Evolutionary conservation across 2,797 vertebrate species (phyloP), one percentile per base, ranked within the genome.

Genomic region (Cyprinella venusta): DNA sequence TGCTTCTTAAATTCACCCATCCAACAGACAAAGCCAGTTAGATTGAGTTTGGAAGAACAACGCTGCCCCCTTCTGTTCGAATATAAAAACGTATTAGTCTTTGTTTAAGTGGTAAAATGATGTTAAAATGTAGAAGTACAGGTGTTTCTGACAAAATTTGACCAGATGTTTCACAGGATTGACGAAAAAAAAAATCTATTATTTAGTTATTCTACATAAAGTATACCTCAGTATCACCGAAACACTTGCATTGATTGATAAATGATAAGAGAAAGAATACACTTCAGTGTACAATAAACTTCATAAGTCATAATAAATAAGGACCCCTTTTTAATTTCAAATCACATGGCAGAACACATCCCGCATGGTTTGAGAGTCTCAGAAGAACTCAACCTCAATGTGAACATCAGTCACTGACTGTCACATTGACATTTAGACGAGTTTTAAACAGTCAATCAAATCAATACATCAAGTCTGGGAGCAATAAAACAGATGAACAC

Each of bases 41-140:
- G 59, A 26, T 2, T 2, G 2, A 70, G 9, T 86, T 76, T 12
- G 76, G 64, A 94, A 92, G 94, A 94, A 90, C 95, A 92, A 91
- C 91, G 92, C 92, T 95, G 93, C 94, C 95, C 93, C 94, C 95
- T 95, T 91, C 92, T 94, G 95, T 88, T 92, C 91, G 92, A 79
- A 78, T 24, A 16, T 3, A 2, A 85, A 69, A 71, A 59, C 30
- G 71, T 68, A 8, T 33, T 19, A 61, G 54, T 33, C 38, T 56
- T 54, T 65, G 38, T 61, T 15, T 24, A 7, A 64, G 24, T 33
- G 59, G 59, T 78, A n/a, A 38, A 50, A 48, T 5, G 7, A 50
- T 16, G 19, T 24, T 21, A 56, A 48, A 52, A 16, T 45, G 13
- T 18, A 26, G 26, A 50, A 56, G 6, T 69, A 10, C n/a, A 56